Evolutionary conservation across 1,140 invertebrate species (phyloP).

Genomic region (Liolophura sinensis): DNA sequence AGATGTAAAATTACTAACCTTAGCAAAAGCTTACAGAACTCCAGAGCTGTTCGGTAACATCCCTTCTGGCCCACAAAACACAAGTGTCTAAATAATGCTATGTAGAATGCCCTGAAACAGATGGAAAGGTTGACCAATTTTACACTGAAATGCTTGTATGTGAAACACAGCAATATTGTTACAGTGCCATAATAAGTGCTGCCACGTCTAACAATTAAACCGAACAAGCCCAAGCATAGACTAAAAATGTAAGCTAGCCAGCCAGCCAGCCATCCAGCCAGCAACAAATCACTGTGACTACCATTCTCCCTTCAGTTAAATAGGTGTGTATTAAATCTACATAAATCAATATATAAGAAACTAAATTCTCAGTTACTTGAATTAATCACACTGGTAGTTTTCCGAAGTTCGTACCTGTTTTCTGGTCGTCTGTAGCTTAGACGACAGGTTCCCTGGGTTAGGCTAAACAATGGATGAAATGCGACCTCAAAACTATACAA

Average conservation of each 20-base stretch:
- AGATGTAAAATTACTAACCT: constrained; percentile 41
- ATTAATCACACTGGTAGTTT: too few species aligned
- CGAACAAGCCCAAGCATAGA: too few species aligned
- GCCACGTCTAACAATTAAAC: background rate
- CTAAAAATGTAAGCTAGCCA: too few species aligned
- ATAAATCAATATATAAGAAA: too few species aligned
- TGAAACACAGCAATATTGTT: constrained; percentile 2
- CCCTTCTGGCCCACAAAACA: constrained; percentile 77
- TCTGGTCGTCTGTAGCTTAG: constrained; percentile 82
- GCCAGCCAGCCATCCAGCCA: too few species aligned
- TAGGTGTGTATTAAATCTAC: too few species aligned
- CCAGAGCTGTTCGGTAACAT: constrained; percentile 61
- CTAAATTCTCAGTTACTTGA: too few species aligned
- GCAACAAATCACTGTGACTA: too few species aligned
- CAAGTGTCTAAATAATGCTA: constrained; percentile 84
- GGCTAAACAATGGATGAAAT: constrained; percentile 80
- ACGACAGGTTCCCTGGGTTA: constrained; percentile 74
- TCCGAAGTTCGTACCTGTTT: constrained; percentile 67
- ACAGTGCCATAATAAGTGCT: too few species aligned
- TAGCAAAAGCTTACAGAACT: constrained; percentile 61
- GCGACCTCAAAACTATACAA: constrained; percentile 76
- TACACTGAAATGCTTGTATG: too few species aligned
- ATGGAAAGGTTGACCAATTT: background rate
- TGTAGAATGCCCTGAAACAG: constrained; percentile 73
- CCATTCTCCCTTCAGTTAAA: too few species aligned